Percentiles rank a stretch among this genome's conserved stretches.
Conservation (phyloP, 2,113 vertebrate genomes). For the Passerina amoena region DNA sequence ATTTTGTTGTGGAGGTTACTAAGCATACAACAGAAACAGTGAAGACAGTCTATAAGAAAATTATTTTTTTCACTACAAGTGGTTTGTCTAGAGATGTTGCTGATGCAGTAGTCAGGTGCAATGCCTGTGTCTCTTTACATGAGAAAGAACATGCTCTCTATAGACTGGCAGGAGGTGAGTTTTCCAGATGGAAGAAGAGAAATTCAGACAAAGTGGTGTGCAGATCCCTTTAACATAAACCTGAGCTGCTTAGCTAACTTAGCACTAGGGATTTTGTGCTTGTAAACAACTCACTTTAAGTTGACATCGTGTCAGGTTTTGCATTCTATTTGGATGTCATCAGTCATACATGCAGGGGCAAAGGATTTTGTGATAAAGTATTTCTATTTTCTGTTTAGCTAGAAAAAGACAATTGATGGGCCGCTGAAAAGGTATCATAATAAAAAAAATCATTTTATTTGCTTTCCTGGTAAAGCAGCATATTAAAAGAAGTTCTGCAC, state of each 20-base stretch:
- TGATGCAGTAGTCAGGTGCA: neutral
- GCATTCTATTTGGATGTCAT: neutral
- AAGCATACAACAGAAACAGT: neutral
- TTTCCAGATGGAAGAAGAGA: neutral
- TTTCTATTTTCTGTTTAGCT: neutral
- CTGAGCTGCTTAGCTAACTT: neutral
- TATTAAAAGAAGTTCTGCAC: neutral
- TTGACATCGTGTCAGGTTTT: neutral
- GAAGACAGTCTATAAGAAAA: neutral
- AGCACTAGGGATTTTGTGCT: neutral
- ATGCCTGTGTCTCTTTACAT: neutral
- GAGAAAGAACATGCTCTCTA: neutral
- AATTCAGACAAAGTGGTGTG: neutral
- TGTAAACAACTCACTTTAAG: neutral
- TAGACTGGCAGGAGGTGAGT: neutral
- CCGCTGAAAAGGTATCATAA: neutral
- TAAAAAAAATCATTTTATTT: neutral
- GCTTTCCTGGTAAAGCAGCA: neutral
- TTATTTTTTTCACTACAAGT: neutral
- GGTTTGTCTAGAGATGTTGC: neutral
- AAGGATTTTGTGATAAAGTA: neutral
- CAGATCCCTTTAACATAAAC: neutral
- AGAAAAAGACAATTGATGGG: neutral
- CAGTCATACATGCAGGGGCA: accelerated
- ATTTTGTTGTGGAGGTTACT: neutral